phyloP scores from a whole-genome alignment of 2,888 invertebrate genomes.

The Xestoiulus laeticollis region DNA sequence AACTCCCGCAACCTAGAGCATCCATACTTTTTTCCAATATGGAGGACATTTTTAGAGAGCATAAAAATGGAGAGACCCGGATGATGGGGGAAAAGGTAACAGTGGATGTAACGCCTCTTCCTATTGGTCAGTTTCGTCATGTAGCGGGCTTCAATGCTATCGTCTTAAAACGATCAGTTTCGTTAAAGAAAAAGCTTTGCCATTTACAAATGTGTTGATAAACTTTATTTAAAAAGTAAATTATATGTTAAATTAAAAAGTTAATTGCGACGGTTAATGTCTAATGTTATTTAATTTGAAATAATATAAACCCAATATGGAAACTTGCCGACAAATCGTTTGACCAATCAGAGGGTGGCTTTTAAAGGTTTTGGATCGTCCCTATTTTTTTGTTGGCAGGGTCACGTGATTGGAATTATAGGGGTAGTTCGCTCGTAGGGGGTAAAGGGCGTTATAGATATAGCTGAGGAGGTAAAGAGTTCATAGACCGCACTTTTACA shows the following conservation, averaged over 20 bases:
- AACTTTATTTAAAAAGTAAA: neutral
- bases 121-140: neutral
- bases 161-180: neutral
- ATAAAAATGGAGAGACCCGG: slow-evolving; percentile 39
- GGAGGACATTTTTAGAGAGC: slow-evolving; percentile 48
- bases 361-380: neutral
- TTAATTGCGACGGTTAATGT: too few relatives aligned
- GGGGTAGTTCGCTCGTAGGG: neutral
- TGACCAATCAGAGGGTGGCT: neutral
- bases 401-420: neutral
- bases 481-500: slow-evolving; percentile 16
- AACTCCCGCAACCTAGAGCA: slow-evolving; percentile 28
- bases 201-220: neutral
- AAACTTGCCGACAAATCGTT: neutral
- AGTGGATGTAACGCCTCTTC: neutral
- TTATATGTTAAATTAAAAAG: neutral
- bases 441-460: slow-evolving; percentile 7
- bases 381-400: neutral
- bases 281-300: neutral
- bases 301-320: neutral
- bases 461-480: neutral
- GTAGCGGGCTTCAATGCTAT: neutral
- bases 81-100: slow-evolving; percentile 44
- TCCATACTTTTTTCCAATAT: slow-evolving; percentile 50
- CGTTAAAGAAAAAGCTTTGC: neutral